These are phyloP conservation scores for Agapornis roseicollis DNA, from an alignment of 2,113 vertebrate species.

Conservation along the genomic window DNA sequence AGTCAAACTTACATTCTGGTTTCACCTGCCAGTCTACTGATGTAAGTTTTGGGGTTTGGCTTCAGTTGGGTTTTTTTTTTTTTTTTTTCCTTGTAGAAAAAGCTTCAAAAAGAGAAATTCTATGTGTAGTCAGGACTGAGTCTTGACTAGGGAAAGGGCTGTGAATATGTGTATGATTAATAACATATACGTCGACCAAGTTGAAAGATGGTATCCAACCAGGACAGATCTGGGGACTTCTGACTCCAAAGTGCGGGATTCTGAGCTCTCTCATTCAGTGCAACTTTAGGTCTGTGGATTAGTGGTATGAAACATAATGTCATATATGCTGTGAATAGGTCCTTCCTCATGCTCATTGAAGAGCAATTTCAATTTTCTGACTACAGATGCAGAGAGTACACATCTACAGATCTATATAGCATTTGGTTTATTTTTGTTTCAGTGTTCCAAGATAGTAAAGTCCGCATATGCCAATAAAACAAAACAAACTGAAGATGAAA, in stretches of 20 bases:
- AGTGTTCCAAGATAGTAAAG: neutral
- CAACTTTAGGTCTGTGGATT: neutral
- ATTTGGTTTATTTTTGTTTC: neutral
- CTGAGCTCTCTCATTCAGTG: neutral
- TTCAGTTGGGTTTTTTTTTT: too few species aligned
- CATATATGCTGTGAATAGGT: too few species aligned
- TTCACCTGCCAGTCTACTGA: neutral
- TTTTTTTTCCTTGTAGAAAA: neutral
- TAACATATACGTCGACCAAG: neutral
- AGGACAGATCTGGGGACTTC: too few species aligned
- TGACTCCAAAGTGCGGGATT: neutral
- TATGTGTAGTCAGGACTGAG: neutral
- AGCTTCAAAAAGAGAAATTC: neutral
- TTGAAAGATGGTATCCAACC: neutral
- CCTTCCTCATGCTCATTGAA: neutral
- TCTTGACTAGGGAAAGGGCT: neutral
- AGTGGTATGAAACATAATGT: neutral
- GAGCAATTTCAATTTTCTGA: neutral
- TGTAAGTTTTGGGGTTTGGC: neutral
- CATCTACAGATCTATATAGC: accelerated
- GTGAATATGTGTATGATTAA: neutral
- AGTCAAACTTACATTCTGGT: neutral
- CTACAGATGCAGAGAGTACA: neutral
- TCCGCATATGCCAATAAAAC: neutral
- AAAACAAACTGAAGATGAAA: accelerated